Evolutionary conservation across 2,113 vertebrate genomes (phyloP), one percentile per base, ranked within the genome.

Genomic region (Arothron firmamentum): DNA sequence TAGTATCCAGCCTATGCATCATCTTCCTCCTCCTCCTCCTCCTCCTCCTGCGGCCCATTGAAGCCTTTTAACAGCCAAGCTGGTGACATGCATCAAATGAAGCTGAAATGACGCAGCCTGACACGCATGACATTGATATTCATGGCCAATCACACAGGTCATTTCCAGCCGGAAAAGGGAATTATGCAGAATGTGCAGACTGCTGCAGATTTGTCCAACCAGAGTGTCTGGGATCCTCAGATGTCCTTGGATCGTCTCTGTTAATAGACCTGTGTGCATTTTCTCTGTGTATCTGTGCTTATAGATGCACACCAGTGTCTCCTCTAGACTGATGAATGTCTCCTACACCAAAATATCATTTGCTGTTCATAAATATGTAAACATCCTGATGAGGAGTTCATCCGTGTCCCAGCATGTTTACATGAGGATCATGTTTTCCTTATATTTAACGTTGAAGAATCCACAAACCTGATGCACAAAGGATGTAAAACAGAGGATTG

Each of bases 121-220:
- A 81, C 78, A 67, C 14, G 60, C 51, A 10, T 77, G 75, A 83
- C 84, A 89, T 84, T 88, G 88, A 90, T 85, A 88, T 89, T 89
- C 81, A 85, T 75, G 73, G 69, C 34, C 13, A 64, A 85, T 75
- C 80, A 74, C 59, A 25, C 59, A 52, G 77, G 80, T 88, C 87
- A 79, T 80, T 81, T 77, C 56, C 63, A 68, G 62, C 69, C 23
- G 8, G 76, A 64, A 8, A 45, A 45, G 78, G 81, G 84, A 85
- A 78, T 86, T 84, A 82, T 80, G 75, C 67, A 62, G 67, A 79
- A 88, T 75, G 70, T 78, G 81, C 80, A 52, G 54, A 72, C 64
- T 52, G 70, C 67, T 68, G 80, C 68, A 70, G 61, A 84, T 75
- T 80, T 75, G 78, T 79, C 75, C 65, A 69, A 75, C 70, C 19